Percentiles rank a stretch among this genome's conserved stretches.
Conservation (phyloP, 2,888 invertebrate genomes). For the Drosophila flavopinicola region DNA sequence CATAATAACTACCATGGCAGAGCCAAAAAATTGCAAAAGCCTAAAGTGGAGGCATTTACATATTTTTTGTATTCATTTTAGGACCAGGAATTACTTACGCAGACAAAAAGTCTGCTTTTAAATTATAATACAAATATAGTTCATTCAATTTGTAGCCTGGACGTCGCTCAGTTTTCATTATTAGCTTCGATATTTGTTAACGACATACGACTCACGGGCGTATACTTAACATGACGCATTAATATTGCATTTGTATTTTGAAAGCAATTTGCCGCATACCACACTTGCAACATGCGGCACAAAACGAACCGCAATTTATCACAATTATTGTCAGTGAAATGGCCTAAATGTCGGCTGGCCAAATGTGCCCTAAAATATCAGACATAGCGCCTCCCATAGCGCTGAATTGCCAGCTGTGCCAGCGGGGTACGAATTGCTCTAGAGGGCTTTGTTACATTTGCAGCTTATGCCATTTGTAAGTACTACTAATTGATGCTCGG, state of each 20-base stretch:
- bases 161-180: slow-evolving; percentile 14
- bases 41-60: slow-evolving; percentile 9
- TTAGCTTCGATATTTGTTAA: slow-evolving; percentile 3
- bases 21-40: slow-evolving; percentile 14
- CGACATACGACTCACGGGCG: slow-evolving; percentile 9
- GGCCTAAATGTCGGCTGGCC: slow-evolving; percentile 2
- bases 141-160: slow-evolving; percentile 17
- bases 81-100: slow-evolving; percentile 9
- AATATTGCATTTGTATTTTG: slow-evolving; percentile 33
- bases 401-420: slow-evolving; percentile 11
- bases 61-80: slow-evolving; percentile 40
- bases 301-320: slow-evolving; percentile 55
- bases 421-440: background rate
- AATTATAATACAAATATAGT: slow-evolving; percentile 31
- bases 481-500: slow-evolving; percentile 17
- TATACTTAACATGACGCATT: slow-evolving; percentile 31
- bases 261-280: slow-evolving; percentile 18
- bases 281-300: slow-evolving; percentile 22
- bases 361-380: slow-evolving; percentile 22
- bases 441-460: background rate
- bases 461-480: slow-evolving; percentile 3
- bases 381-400: background rate
- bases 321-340: slow-evolving; percentile 63
- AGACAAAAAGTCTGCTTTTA: slow-evolving; percentile 11
- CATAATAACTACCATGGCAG: slow-evolving; percentile 8